These are phyloP conservation scores for Drosophila rhopaloa DNA, from an alignment of 1,140 invertebrate species.

Conservation along the genomic window DNA sequence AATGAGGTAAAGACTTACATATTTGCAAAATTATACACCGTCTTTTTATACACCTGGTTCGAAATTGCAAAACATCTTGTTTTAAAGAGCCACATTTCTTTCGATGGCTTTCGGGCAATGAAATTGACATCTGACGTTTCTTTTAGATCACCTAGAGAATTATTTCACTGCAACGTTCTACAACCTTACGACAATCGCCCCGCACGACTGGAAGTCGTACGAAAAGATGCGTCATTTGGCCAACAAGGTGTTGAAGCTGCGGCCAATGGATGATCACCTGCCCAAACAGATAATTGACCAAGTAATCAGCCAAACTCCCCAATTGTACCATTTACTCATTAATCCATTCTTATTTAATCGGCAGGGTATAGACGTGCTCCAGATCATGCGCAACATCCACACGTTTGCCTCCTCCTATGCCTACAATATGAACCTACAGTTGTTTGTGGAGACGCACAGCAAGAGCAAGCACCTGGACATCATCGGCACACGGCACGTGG, in stretches of 20 bases:
- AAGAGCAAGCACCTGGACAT: conserved; percentile 98
- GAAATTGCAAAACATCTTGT: too few species aligned
- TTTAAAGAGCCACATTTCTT: too few species aligned
- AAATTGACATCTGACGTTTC: too few species aligned
- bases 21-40: too few species aligned
- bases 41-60: too few species aligned
- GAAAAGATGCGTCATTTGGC: conserved; percentile 98
- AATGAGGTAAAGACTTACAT: too few species aligned
- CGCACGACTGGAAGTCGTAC: conserved; percentile 99
- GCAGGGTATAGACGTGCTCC: conserved; percentile 97
- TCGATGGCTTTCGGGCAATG: too few species aligned
- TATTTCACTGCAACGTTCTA: conserved; percentile 98
- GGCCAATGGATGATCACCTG: conserved; percentile 94
- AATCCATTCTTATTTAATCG: background rate
- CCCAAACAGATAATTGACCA: conserved; percentile 98
- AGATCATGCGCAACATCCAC: conserved; percentile 99
- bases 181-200: conserved; percentile 97
- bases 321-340: background rate
- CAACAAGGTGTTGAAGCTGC: conserved; percentile 92
- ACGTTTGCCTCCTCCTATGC: conserved; percentile 97
- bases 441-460: conserved; percentile 96
- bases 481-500: conserved; percentile 97
- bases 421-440: conserved; percentile 99
- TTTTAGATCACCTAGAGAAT: conserved; percentile 90
- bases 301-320: conserved; percentile 71